Evolutionary conservation across 2,113 vertebrate species (phyloP), one percentile per base, ranked within the genome.

Genomic region (Nesoenas mayeri): DNA sequence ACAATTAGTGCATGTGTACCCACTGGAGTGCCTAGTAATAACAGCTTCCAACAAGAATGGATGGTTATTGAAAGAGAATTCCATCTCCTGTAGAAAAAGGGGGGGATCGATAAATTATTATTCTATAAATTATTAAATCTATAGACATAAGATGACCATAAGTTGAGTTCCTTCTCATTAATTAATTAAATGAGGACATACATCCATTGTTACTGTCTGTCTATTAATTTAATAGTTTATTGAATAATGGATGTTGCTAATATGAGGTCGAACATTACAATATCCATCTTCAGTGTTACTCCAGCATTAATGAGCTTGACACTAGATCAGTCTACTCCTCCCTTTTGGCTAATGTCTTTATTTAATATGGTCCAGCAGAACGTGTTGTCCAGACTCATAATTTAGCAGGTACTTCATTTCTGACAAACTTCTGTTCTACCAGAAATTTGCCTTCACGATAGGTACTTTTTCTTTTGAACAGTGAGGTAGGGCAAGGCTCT

Each of bases 191-290:
- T 90, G 90, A 95, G 95, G 62, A 73, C 87, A 94, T 96, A 77
- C 4, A 6, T 32, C 79, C 64, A 84, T 88, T 96, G 93, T 95
- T 96, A 80, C 93, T 9, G 2, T 95, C 82, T 95, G 91, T 89
- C 94, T 95, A 93, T 92, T 95, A 97, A 96, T 98, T 97, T 93
- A 97, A 97, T 97, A 95, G 95, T 97, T 96, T 94, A 96, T 96
- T 97, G 85, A 97, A 91, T 97, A 97, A 96, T 96, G 92, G 78
- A 92, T 95, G 60, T 54, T 79, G 79, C 69, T 97, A 94, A 87
- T 87, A 91, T 32, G 88, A 92, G 58, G 58, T 89, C 95, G 83
- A 95, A 90, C 72, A 91, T 66, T 69, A 50, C 4, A 17, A 62
- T 86, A 96, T 97, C 72, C 79, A 82, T 96, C 91, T 96, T 82